phyloP scores from a whole-genome alignment of 2,113 vertebrate genomes.

The Panthera leo region DNA sequence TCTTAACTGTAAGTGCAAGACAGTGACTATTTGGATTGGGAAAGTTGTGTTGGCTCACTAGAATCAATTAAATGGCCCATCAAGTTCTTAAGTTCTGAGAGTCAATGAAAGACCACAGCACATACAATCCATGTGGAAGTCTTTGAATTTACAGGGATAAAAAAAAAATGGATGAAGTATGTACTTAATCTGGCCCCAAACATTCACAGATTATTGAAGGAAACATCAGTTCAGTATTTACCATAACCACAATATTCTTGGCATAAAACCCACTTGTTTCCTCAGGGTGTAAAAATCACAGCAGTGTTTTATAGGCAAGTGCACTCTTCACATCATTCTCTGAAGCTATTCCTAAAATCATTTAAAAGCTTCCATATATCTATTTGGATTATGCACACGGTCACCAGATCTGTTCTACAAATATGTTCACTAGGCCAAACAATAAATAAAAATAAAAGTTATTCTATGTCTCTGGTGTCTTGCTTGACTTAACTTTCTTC shows the following conservation, averaged over 20 bases:
- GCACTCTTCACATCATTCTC: not conserved
- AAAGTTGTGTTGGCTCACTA: not conserved
- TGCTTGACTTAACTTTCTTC: not conserved
- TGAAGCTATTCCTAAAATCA: not conserved
- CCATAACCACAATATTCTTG: not conserved
- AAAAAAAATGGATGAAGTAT: not conserved
- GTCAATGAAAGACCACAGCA: not conserved
- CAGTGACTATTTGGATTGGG: not conserved
- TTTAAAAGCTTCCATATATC: not conserved
- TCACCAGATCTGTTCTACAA: not conserved
- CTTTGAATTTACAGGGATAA: not conserved
- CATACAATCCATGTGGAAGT: not conserved
- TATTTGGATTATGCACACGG: not conserved
- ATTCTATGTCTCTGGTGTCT: not conserved
- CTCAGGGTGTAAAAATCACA: not conserved
- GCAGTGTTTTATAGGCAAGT: not conserved
- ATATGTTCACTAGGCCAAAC: not conserved
- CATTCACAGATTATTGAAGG: not conserved
- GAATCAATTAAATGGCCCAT: conserved; percentile 39
- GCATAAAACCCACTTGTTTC: not conserved
- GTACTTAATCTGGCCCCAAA: conserved; percentile 44
- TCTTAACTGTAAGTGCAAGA: not conserved
- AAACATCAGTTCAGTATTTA: not conserved
- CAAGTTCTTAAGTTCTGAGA: not conserved
- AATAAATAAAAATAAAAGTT: not conserved